Percentiles rank a stretch among this genome's conserved stretches.
Evolutionary conservation across 2,888 invertebrate species (phyloP).

Genomic region (Morpho deidamia): DNA sequence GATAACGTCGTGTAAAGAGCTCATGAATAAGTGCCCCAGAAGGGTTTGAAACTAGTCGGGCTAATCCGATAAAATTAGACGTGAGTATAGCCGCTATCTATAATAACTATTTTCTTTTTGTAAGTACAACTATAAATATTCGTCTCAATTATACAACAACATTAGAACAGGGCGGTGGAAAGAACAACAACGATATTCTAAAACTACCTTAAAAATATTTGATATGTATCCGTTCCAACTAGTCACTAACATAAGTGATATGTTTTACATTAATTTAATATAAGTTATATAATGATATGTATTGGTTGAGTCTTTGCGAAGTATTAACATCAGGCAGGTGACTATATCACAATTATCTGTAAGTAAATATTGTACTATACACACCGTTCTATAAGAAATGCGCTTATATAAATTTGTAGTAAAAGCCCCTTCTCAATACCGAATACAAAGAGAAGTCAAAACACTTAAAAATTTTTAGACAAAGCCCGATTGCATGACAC

Average conservation of each 20-base stretch:
- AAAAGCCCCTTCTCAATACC: constrained; percentile 20
- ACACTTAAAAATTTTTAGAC: constrained; percentile 11
- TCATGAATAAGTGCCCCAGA: too few relatives aligned
- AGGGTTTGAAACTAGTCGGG: too few relatives aligned
- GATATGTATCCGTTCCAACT: constrained; percentile 44
- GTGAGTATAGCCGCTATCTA: too few relatives aligned
- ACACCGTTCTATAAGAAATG: constrained; percentile 22
- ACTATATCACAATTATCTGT: constrained; percentile 28
- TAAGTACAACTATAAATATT: neutral
- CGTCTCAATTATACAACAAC: constrained; percentile 5
- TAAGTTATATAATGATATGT: constrained; percentile 32
- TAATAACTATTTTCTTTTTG: too few relatives aligned
- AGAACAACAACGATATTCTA: constrained; percentile 71
- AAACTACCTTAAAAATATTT: constrained; percentile 54
- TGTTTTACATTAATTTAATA: constrained; percentile 27
- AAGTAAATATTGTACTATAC: constrained; percentile 20
- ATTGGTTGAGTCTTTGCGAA: constrained; percentile 31
- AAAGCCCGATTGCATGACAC: neutral
- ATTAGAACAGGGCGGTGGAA: constrained; percentile 42
- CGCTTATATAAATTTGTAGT: constrained; percentile 22
- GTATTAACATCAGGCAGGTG: constrained; percentile 28
- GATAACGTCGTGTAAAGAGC: too few relatives aligned
- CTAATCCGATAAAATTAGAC: too few relatives aligned
- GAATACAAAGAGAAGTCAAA: constrained; percentile 13
- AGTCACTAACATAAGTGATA: constrained; percentile 35